Percentiles rank a stretch among this genome's conserved stretches.
phyloP scores from a whole-genome alignment of 35 echinoderm and acorn worm species.

The Lytechinus pictus region DNA sequence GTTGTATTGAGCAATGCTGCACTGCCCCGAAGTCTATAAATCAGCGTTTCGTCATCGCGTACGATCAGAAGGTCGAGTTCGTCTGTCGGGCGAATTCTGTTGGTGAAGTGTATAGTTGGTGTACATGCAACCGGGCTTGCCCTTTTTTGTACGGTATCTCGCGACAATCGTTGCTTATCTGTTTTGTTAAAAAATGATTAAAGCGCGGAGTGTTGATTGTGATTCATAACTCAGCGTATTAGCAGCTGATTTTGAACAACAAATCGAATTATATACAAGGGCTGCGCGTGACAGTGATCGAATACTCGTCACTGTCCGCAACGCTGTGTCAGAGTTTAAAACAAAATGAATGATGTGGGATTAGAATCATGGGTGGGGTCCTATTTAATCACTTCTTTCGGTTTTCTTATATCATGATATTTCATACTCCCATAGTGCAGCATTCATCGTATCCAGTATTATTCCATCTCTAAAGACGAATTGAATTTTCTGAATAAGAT shows the following conservation, averaged over 20 bases:
- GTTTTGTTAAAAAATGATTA: neutral
- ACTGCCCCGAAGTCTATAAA: neutral
- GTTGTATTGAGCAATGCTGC: neutral
- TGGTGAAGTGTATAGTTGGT: neutral
- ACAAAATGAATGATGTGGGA: neutral
- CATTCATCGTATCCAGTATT: neutral
- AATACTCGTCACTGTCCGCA: neutral
- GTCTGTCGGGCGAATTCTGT: neutral
- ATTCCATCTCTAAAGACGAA: neutral
- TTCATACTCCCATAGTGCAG: neutral
- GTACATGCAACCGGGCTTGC: neutral
- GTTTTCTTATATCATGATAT: neutral
- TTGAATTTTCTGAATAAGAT: too few species aligned
- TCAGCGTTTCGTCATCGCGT: neutral
- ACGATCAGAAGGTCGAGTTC: neutral
- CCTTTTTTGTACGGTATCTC: neutral
- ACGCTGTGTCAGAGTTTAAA: neutral
- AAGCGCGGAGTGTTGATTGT: neutral
- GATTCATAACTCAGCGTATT: conserved; percentile 5
- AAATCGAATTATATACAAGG: conserved; percentile 27
- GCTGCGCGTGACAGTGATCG: conserved; percentile 11
- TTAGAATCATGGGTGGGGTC: neutral
- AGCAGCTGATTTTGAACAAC: conserved; percentile 41
- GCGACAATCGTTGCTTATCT: neutral
- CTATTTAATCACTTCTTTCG: neutral